phyloP scores from a whole-genome alignment of 2,113 vertebrate species.

The Tauraco erythrolophus region DNA sequence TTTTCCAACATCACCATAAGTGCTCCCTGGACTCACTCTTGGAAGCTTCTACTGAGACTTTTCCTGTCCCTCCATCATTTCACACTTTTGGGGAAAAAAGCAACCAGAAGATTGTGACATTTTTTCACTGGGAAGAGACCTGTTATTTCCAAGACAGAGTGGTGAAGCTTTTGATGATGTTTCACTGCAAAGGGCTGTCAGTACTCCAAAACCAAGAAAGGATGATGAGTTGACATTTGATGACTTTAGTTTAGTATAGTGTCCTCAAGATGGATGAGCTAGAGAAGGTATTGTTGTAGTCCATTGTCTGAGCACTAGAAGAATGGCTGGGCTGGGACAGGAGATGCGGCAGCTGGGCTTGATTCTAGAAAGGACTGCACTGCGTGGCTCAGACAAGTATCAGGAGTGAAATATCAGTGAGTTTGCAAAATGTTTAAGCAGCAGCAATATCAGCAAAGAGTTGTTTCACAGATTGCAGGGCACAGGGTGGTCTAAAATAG shows the following conservation, averaged over 20 bases:
- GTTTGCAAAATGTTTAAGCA: neutral
- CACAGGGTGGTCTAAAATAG: neutral
- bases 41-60: neutral
- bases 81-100: neutral
- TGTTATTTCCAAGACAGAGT: neutral
- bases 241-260: neutral
- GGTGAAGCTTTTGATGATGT: neutral
- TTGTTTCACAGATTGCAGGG: neutral
- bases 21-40: accelerated
- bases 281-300: neutral
- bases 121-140: neutral
- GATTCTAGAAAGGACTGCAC: neutral
- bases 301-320: neutral
- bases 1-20: neutral
- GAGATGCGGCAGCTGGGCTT: neutral
- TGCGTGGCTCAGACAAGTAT: neutral
- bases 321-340: neutral
- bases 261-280: neutral
- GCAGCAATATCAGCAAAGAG: neutral
- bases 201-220: neutral
- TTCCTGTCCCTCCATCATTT: neutral
- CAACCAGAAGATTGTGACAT: neutral
- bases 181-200: neutral
- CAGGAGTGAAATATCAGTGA: neutral
- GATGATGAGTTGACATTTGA: neutral